These are phyloP conservation scores for Sterna hirundo DNA, from an alignment of 2,113 vertebrate genomes.

Conservation along the genomic window DNA sequence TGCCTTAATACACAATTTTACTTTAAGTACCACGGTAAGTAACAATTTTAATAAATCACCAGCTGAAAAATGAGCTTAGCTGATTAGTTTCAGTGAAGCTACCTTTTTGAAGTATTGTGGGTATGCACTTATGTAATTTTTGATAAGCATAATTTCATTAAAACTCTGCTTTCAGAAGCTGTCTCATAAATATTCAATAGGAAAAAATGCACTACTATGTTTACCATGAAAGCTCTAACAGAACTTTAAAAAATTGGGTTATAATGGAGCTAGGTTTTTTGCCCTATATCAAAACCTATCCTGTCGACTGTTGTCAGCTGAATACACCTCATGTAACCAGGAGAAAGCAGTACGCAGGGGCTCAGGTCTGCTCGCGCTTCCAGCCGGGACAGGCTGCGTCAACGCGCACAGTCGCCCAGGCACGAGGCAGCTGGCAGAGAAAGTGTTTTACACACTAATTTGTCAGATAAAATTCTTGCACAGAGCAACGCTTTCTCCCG, in stretches of 20 bases:
- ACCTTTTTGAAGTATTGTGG: neutral
- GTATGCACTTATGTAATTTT: neutral
- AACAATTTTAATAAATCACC: conserved; percentile 26
- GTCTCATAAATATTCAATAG: conserved; percentile 26
- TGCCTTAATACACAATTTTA: neutral
- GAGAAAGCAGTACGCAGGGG: neutral
- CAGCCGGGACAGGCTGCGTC: neutral
- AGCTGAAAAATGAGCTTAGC: conserved; percentile 4
- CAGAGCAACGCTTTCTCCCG: neutral
- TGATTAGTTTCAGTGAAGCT: neutral
- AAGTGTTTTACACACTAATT: rapidly evolving
- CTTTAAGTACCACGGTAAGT: conserved; percentile 12
- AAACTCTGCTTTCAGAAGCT: conserved; percentile 28
- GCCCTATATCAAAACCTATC: neutral
- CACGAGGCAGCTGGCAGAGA: neutral
- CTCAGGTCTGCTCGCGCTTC: neutral
- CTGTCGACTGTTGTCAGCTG: neutral
- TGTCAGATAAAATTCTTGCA: neutral
- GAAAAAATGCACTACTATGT: neutral
- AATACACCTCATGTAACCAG: neutral
- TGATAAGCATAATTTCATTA: conserved; percentile 26
- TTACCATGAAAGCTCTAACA: neutral
- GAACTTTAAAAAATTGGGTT: neutral
- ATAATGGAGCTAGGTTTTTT: neutral
- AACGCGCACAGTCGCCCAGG: neutral